Base-by-base conservation (phyloP, 1,140 invertebrate genomes). In the Papilio aristodemus region DNA sequence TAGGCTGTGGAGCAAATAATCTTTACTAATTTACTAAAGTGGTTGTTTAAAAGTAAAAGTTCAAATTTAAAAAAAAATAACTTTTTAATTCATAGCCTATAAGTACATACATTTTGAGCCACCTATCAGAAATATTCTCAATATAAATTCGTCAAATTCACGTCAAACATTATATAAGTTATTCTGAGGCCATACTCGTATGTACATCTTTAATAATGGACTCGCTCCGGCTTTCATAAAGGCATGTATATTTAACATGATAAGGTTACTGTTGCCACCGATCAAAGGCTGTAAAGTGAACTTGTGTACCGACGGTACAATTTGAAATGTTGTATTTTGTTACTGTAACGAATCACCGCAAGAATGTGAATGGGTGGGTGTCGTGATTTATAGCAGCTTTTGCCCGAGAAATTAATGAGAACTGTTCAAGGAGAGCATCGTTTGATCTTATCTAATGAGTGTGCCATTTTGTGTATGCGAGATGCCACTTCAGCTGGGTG, bases 401-500 rank as follows among this genome's bases (percentile, higher is more conserved):
- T 77, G 79, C 77, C 67, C 68, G 57, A 58, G 69, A 76, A 77
- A 83, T 81, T 81, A 81, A 78, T 78, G 76, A 77, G 62, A 67
- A 74, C 71, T 72, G 69, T 77, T 72, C 64, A 67, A 63, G 63
- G 68, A 43, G 71, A 79, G 68, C 71, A 70, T 68, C 71, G 71
- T 76, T 77, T 78, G 79, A 83, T 83, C 78, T 80, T 77, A 68
- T 73, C 74, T 77, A 78, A 81, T 79, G 76, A 75, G 76, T 69
- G 74, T 66, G 72, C 74, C 70, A 76, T 72, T 27, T 71, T 71
- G 71, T 22, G 19, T 54, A 70, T 68, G 63, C 74, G 71, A 71
- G 71, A 64, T 76, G 68, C 70, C 68, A 74, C 69, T 81, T 74
- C 46, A 76, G 32, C 36, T 67, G n/a, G 32, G 60, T 67, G 46